Evolutionary conservation across 2,888 invertebrate genomes (phyloP), one percentile per base, ranked within the genome.

Genomic region (Amblyteles armatorius): DNA sequence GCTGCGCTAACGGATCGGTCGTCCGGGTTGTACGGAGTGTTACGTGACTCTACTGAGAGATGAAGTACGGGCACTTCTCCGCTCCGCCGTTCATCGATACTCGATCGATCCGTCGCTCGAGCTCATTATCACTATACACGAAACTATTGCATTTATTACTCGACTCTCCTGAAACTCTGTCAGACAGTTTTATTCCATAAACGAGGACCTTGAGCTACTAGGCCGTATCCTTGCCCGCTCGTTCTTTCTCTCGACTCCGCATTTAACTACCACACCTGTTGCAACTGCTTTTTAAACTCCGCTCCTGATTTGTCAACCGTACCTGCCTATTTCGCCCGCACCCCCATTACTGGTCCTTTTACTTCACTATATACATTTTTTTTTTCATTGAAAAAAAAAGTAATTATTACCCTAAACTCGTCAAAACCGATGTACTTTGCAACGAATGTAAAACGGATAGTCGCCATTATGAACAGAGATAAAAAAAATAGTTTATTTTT

Each of bases 31-130:
- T 67, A 78, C 79, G 73, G 29, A 67, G 55, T 80, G 86, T 89
- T 89, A 88, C 89, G 90, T 90, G 90, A 90, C 88, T 86, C 78
- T 71, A 82, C 84, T 87, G 55, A 63, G 48, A 83, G 74, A 81
- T 73, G 68, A 77, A 77, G 77, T 60, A 29, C 69, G 36, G 63
- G 26, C 22, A 77, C 36, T 72, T 76, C 60, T 16, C 50, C n/a
- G 60, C 72, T 36, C n/a, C 63, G 36, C 44, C 50, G 74, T 19
- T 55, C 22, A 26, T 83, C 74, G 74, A 40, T 48, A 36, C 19
- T 57, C 81, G 81, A 71, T 71, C 40, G n/a, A 71, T 71, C 52
- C 36, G n/a, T 74, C n/a, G 29, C 16, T 60, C 22, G 52, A 60
- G 52, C 73, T 73, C 71, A 55, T 77, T 82, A 69, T 52, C 50